Base-by-base conservation (phyloP, 2,113 vertebrate genomes). In the Embiotoca jacksoni region DNA sequence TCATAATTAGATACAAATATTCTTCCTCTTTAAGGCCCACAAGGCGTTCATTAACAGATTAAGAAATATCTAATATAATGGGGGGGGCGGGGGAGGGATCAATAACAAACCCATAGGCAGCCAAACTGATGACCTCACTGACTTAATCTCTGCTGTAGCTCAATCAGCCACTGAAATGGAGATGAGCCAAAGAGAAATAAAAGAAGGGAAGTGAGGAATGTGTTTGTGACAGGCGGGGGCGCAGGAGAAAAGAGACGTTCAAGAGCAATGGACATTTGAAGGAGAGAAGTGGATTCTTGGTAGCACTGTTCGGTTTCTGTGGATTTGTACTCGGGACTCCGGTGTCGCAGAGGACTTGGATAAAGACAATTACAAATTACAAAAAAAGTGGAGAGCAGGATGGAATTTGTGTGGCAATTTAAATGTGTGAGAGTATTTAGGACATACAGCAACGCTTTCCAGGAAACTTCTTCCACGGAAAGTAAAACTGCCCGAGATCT, bases 261-360 rank as follows among this genome's bases (percentile, higher is more conserved):
- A 69, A 77, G 39, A 72, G 44, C 57, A 77, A 44, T n/a, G 30
- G 50, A 57, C 53, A 62, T 62, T 61, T 62, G 7, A 80, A 61
- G 66, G 44, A 80, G 64, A 71, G 63, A 81, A 83, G 84, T 78
- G 85, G 76, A 92, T 91, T 89, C 84, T 82, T 92, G 73, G 71
- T 44, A 68, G 70, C 58, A 8, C 72, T 32, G 65, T 81, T 84
- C 8, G 33, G 90, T 89, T 88, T 88, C 90, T 92, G 74, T 90
- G 88, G 90, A 78, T 84, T 73, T 68, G 23, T 54, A 68, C 78
- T 86, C 78, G 47, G 23, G 58, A 74, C 44, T 60, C 62, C 1
- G 30, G 37, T 37, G 13, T 11, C 61, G 5, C 15, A 33, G 30
- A 32, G 49, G 58, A 75, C 32, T 11, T 52, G 4, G 49, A 52